These are phyloP conservation scores for Chloebia gouldiae DNA, from an alignment of 2,113 vertebrate genomes.

Conservation along the genomic window DNA sequence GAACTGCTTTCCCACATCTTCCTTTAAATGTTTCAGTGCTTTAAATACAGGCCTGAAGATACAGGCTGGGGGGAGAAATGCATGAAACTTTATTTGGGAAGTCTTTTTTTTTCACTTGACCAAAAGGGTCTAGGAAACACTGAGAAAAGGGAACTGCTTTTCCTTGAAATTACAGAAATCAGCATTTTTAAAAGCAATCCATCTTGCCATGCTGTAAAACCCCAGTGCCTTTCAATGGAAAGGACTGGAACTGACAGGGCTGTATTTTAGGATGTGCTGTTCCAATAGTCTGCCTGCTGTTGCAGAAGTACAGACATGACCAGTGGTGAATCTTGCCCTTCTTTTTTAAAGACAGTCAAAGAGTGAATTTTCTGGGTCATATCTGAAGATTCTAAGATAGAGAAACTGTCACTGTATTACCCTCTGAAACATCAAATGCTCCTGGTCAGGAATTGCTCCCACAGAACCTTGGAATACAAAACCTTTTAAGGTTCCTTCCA, in stretches of 20 bases:
- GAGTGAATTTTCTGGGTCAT: not conserved
- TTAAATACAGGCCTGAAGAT: not conserved
- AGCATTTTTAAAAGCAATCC: not conserved
- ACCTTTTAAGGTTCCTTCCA: not conserved
- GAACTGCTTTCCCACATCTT: not conserved
- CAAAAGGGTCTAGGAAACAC: not conserved
- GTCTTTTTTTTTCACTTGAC: not conserved
- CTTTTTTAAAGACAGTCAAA: not conserved
- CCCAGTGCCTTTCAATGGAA: not conserved
- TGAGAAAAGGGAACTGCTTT: not conserved
- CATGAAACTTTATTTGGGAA: not conserved
- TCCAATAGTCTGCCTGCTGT: not conserved
- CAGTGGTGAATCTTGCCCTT: not conserved
- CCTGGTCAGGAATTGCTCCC: not conserved
- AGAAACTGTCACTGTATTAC: not conserved
- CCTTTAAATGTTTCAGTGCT: not conserved
- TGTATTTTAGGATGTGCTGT: not conserved
- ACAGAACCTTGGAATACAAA: not conserved
- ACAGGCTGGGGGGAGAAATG: not conserved
- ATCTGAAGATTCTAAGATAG: not conserved
- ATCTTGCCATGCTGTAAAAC: not conserved
- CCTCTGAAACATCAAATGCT: not conserved
- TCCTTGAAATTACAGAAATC: not conserved
- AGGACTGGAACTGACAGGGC: not conserved
- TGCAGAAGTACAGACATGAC: not conserved